These are phyloP conservation scores for Gracilinanus agilis DNA, from an alignment of 2,113 vertebrate species.

Conservation along the genomic window DNA sequence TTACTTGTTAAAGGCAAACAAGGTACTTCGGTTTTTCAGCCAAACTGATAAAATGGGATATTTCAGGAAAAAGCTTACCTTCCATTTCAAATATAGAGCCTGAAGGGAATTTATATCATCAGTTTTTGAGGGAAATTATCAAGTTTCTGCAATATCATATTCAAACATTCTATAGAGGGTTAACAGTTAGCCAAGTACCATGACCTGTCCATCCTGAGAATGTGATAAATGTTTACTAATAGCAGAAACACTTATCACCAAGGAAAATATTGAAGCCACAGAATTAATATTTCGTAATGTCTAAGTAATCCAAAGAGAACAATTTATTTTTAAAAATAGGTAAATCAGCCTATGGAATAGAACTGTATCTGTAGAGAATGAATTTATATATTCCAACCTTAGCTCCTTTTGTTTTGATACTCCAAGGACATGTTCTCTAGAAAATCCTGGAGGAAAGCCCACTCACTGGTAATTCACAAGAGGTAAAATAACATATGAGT, in stretches of 20 bases:
- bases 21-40: constrained; percentile 20
- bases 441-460: constrained; percentile 78
- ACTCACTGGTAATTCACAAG: constrained; percentile 78
- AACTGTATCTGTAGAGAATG: constrained; percentile 46
- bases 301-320: constrained; percentile 20
- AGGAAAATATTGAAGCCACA: constrained; percentile 30
- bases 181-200: background rate
- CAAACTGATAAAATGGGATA: constrained; percentile 32
- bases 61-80: constrained; percentile 41
- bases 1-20: constrained; percentile 27
- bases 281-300: constrained; percentile 20
- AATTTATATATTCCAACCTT: constrained; percentile 53
- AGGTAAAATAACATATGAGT: constrained; percentile 83
- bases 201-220: background rate
- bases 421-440: constrained; percentile 69
- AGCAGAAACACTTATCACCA: background rate
- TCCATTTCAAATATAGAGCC: background rate
- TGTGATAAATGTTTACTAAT: constrained; percentile 15
- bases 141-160: background rate
- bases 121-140: constrained; percentile 20
- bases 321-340: constrained; percentile 46
- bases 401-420: constrained; percentile 65
- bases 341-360: background rate
- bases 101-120: background rate
- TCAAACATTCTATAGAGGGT: background rate